Evolutionary conservation across 1,140 invertebrate species (phyloP).

Genomic region (Asbolus verrucosus): DNA sequence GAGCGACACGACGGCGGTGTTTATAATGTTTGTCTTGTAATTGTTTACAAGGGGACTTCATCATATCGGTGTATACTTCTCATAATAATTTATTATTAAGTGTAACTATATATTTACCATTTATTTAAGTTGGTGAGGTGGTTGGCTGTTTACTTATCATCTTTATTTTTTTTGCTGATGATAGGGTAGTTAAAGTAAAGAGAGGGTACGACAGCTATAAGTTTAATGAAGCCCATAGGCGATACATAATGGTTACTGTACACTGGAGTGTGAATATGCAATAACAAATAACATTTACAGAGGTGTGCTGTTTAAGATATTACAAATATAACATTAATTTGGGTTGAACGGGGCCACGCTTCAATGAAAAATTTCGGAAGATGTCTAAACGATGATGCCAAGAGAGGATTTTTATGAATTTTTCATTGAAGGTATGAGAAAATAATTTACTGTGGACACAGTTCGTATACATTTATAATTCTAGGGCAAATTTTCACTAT

Average conservation of each 20-base stretch:
- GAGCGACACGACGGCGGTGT: background rate
- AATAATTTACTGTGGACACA: constrained; percentile 26
- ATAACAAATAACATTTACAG: constrained; percentile 63
- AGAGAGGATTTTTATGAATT: constrained; percentile 6
- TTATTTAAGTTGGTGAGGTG: no score
- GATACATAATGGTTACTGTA: constrained; percentile 63
- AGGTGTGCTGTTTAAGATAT: constrained; percentile 46
- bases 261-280: constrained; percentile 63
- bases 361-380: background rate
- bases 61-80: background rate
- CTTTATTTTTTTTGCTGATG: constrained; percentile 32
- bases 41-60: no score
- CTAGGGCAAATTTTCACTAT: constrained; percentile 46
- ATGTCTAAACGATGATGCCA: background rate
- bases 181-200: constrained; percentile 42
- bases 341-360: constrained; percentile 16
- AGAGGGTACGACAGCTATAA: constrained; percentile 62
- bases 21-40: constrained; percentile 2
- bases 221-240: constrained; percentile 64
- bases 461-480: constrained; percentile 60
- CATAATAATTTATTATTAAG: constrained; percentile 30
- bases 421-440: constrained; percentile 30
- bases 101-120: constrained; percentile 26
- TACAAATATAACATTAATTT: constrained; percentile 46
- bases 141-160: constrained; percentile 31